Conservation (phyloP, 2,888 invertebrate species). For the Clunio marinus region DNA sequence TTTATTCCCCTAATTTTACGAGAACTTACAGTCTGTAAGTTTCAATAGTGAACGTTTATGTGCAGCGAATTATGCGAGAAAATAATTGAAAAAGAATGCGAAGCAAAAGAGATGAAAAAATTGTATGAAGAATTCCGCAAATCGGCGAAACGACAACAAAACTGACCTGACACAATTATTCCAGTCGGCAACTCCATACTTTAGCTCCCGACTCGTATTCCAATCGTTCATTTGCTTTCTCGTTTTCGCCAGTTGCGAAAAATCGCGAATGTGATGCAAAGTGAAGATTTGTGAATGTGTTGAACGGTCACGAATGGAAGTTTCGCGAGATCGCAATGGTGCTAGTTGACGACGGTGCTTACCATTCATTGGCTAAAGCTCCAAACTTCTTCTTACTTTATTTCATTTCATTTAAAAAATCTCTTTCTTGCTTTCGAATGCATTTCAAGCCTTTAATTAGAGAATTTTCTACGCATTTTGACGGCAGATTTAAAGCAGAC, state of each 20-base stretch:
- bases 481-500: conserved; percentile 12
- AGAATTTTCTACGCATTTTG: not conserved
- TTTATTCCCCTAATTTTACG: conserved; percentile 21
- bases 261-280: not conserved
- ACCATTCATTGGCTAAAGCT: conserved; percentile 16
- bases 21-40: too few species aligned
- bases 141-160: conserved; percentile 12
- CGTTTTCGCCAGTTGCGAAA: not conserved
- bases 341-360: not conserved
- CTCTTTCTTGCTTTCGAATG: too few species aligned
- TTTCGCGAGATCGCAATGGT: conserved; percentile 33
- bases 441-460: not conserved
- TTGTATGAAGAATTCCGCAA: not conserved
- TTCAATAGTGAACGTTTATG: too few species aligned
- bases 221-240: not conserved
- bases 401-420: not conserved
- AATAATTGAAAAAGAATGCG: too few species aligned
- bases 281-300: not conserved
- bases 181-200: too few species aligned
- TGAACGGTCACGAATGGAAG: not conserved
- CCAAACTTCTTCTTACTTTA: not conserved
- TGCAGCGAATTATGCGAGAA: too few species aligned
- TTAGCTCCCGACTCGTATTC: too few species aligned
- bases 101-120: not conserved
- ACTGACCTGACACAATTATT: conserved; percentile 24